Conservation (phyloP, 2,113 vertebrate species). For the Pao palembangensis region DNA sequence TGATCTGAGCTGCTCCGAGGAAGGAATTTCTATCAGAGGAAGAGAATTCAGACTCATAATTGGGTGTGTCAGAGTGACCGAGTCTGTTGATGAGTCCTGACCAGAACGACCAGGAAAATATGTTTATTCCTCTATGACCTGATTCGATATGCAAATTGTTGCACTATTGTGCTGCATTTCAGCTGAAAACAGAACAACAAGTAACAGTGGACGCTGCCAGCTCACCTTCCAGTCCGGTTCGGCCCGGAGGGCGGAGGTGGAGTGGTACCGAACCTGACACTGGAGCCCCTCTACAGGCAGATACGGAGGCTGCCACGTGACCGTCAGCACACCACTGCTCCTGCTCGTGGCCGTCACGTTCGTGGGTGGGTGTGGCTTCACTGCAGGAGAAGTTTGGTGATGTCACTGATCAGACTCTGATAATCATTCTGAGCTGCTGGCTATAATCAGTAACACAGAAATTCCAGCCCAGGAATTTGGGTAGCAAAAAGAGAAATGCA, state of each 20-base stretch:
- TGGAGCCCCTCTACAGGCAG: constrained; percentile 73
- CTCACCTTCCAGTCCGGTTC: constrained; percentile 81
- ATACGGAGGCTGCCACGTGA: constrained; percentile 78
- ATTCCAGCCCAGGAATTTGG: no score
- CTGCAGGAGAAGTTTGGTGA: constrained; percentile 58
- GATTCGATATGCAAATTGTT: no score
- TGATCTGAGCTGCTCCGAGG: background rate
- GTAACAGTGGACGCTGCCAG: background rate
- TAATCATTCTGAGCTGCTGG: no score
- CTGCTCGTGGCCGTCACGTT: constrained; percentile 75
- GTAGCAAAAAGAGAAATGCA: no score
- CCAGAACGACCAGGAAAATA: no score
- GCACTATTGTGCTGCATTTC: background rate
- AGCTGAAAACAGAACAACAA: background rate
- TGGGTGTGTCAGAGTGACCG: constrained; percentile 7
- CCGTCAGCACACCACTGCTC: constrained; percentile 72
- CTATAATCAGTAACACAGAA: no score
- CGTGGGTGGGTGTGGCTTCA: constrained; percentile 82
- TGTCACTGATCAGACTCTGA: no score
- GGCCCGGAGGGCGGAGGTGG: constrained; percentile 37
- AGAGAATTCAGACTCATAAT: background rate
- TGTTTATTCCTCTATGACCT: background rate
- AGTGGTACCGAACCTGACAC: constrained; percentile 79
- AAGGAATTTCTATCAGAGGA: background rate
- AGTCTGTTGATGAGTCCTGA: no score